Conservation (phyloP, 2,888 invertebrate genomes). For the Hypsopygia costalis region DNA sequence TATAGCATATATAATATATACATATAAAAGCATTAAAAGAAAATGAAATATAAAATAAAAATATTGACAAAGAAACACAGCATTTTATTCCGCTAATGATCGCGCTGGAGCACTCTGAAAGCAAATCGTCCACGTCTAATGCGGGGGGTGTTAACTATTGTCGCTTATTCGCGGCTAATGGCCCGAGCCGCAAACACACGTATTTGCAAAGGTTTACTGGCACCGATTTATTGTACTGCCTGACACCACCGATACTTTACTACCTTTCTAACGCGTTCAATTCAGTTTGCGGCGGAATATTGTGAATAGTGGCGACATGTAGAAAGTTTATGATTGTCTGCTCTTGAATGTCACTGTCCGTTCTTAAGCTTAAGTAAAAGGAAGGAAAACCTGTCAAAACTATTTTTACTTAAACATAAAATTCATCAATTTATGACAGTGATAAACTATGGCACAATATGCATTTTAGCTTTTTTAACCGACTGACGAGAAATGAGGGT, state of each 20-base stretch:
- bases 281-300: background rate
- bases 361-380: background rate
- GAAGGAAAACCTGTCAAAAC: background rate
- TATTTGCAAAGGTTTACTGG: constrained; percentile 18
- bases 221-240: constrained; percentile 21
- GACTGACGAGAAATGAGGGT: too few relatives aligned
- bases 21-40: too few relatives aligned
- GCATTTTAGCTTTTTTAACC: too few relatives aligned
- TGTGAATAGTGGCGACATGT: background rate
- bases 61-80: background rate
- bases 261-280: background rate
- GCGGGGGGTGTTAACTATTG: constrained; percentile 21
- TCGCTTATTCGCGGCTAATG: constrained; percentile 29
- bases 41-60: background rate
- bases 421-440: background rate
- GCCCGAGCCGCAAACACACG: constrained; percentile 23
- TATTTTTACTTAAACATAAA: background rate
- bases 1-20: too few relatives aligned
- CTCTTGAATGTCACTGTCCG: background rate
- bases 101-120: constrained; percentile 15
- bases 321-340: background rate
- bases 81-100: constrained; percentile 12
- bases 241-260: constrained; percentile 13
- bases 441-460: too few relatives aligned
- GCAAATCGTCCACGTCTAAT: constrained; percentile 26